Evolutionary conservation across 2,888 invertebrate species (phyloP), one percentile per base, ranked within the genome.

Genomic region (Branchellion lobata): DNA sequence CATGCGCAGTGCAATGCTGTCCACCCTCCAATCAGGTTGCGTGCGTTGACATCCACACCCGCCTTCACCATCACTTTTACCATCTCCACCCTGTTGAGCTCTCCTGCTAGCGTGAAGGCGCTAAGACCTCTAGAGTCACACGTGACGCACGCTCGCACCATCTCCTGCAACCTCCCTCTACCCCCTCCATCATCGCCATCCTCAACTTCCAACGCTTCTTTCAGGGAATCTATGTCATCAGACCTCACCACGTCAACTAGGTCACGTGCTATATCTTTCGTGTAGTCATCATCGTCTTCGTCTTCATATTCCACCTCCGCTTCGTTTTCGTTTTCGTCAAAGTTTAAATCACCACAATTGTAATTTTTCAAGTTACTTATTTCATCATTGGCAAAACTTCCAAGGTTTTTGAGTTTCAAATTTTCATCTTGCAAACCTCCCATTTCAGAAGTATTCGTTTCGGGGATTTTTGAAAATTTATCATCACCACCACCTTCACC

Each of bases 1-100:
- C 81, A 81, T 31, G 83, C 83, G 71, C 82, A 83, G 80, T 83
- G 83, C 51, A 83, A 78, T 5, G 83, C 81, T 1, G 81, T 80
- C 81, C 81, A 82, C 0, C 82, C 81, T 21, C 83, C 82, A 5
- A 78, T 34, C 40, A 53, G 53, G 76, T 83, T 83, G 27, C 65
- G 78, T 5, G 72, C 36, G 61, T 82, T 76, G 27, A 81, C 74
- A 31, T 79, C 78, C 5, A 75, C 81, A 3, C 53, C 65, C 27
- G 53, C 36, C 24, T 75, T 53, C 18, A 80, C 24, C 57, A 82
- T 78, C 14, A 81, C 33, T 18, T 79, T 33, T 5, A 82, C 65
- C 11, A 83, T 75, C 3, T 81, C 81, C 21, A 77, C 27, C 29
- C 73, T 34, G 11, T 83, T 83, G 18, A 80, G 71, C 29, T 83